Conservation (phyloP, 2,113 vertebrate genomes). For the Lonchura striata region DNA sequence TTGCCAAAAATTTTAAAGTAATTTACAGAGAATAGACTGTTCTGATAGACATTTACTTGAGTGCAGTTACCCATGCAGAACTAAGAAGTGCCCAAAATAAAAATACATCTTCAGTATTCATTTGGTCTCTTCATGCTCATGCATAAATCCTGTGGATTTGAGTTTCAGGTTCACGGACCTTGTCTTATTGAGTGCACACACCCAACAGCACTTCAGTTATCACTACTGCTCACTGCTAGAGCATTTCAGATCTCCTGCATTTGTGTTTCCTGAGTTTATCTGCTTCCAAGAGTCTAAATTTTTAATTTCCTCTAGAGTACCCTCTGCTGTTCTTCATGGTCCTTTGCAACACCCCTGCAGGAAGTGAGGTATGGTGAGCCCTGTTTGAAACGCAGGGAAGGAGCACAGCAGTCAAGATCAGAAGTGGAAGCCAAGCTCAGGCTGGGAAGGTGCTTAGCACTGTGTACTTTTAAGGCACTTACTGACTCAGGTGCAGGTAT, state of each 20-base stretch:
- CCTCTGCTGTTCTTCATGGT: not conserved
- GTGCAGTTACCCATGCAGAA: not conserved
- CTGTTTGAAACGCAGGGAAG: rapidly evolving
- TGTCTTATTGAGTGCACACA: not conserved
- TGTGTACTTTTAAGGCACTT: not conserved
- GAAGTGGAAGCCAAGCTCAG: not conserved
- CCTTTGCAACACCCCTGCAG: rapidly evolving
- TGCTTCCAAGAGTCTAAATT: not conserved
- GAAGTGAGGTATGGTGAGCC: not conserved
- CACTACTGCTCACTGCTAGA: not conserved
- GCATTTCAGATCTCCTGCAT: not conserved
- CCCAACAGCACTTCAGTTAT: not conserved
- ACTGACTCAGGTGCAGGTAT: not conserved
- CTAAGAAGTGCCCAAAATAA: not conserved
- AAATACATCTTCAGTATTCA: not conserved
- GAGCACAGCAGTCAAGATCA: not conserved
- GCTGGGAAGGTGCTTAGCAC: not conserved
- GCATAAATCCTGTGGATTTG: not conserved
- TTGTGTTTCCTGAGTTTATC: not conserved
- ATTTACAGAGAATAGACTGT: not conserved
- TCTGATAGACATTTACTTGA: not conserved
- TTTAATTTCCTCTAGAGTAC: not conserved
- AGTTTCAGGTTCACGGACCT: not conserved
- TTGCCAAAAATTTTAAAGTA: not conserved
- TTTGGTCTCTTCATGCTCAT: not conserved